Percentiles rank a stretch among this genome's conserved stretches.
Evolutionary conservation across 2,888 invertebrate species (phyloP).

Genomic region (Melieria crassipennis): DNA sequence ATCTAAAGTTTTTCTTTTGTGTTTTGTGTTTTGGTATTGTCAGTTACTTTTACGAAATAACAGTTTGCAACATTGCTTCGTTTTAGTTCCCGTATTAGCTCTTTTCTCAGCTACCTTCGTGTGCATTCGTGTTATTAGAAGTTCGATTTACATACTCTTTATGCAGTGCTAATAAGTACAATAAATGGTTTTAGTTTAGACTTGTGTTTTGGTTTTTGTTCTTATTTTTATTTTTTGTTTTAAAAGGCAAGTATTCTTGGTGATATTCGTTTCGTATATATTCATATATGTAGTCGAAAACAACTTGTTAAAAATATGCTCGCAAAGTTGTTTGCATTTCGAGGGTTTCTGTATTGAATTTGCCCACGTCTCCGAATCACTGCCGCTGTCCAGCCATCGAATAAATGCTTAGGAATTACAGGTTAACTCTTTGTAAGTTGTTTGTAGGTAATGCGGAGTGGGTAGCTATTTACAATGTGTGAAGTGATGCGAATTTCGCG

Average conservation of each 20-base stretch:
- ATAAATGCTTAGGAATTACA: slow-evolving; percentile 30
- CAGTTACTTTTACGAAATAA: slow-evolving; percentile 10
- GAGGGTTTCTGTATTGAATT: no score
- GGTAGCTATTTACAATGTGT: no score
- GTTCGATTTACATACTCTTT: no score
- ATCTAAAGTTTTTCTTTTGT: slow-evolving; percentile 27
- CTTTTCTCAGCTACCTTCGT: no score
- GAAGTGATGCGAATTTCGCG: no score
- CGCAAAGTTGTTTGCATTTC: background rate
- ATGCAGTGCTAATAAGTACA: no score
- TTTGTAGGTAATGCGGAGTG: background rate
- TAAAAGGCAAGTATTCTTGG: slow-evolving; percentile 46
- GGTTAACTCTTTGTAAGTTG: slow-evolving; percentile 38
- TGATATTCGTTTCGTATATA: slow-evolving; percentile 41
- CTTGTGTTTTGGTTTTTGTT: slow-evolving; percentile 16
- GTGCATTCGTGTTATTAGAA: no score
- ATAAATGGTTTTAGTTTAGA: slow-evolving; percentile 16
- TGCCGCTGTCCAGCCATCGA: no score
- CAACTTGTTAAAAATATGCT: no score
- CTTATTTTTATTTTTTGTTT: slow-evolving; percentile 30
- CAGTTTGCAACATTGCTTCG: slow-evolving; percentile 23
- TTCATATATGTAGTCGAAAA: slow-evolving; percentile 21
- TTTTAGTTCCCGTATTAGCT: slow-evolving; percentile 18
- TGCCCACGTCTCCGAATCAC: no score
- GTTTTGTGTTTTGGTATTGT: slow-evolving; percentile 26